Conservation (phyloP, 2,113 vertebrate species). For the Salvelinus namaycush region DNA sequence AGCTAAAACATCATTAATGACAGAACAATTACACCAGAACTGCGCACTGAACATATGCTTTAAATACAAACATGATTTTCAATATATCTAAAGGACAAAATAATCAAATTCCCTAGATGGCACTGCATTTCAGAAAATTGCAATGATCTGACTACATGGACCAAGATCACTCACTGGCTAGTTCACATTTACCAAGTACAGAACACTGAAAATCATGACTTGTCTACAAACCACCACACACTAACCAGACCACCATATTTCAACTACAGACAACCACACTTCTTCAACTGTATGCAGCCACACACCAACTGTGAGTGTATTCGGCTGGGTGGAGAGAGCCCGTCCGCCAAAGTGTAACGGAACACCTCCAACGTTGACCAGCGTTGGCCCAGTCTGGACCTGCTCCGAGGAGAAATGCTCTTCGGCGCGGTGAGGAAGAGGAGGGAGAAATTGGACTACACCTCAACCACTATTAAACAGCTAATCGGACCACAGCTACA, state of each 20-base stretch:
- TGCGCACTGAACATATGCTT: neutral
- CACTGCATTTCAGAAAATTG: neutral
- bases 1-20: neutral
- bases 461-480: constrained; percentile 72
- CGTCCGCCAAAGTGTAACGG: constrained; percentile 68
- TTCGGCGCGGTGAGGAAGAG: constrained; percentile 62
- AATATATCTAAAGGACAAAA: neutral
- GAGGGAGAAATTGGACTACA: constrained; percentile 63
- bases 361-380: constrained; percentile 76
- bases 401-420: constrained; percentile 36
- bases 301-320: constrained; percentile 61
- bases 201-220: neutral
- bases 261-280: constrained; percentile 24
- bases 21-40: neutral
- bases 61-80: neutral
- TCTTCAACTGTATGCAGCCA: constrained; percentile 39
- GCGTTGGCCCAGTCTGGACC: constrained; percentile 56
- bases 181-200: neutral
- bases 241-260: neutral
- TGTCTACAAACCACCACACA: neutral
- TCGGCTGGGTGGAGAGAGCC: constrained; percentile 63
- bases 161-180: neutral
- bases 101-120: neutral
- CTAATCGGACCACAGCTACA: constrained; percentile 68
- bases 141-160: neutral